Conservation (phyloP, 2,113 vertebrate species). For the Coreoperca whiteheadi region DNA sequence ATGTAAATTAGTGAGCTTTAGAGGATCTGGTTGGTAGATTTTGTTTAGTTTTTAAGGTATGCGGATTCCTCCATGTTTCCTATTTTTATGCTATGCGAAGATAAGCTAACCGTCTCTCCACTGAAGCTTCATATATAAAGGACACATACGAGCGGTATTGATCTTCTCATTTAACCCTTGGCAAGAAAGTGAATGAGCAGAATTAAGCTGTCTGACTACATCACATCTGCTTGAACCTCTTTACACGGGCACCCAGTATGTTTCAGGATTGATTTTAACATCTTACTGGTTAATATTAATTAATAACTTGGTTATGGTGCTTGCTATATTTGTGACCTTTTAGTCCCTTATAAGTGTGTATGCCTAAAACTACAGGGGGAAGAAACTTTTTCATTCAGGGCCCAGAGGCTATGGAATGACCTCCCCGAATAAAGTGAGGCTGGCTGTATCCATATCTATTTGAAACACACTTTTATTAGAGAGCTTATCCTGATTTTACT, state of each 20-base stretch:
- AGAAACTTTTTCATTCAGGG: background rate
- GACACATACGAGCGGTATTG: too few species aligned
- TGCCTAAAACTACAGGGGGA: conserved; percentile 6
- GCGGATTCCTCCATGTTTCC: too few species aligned
- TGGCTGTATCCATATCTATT: conserved; percentile 9
- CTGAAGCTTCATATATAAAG: background rate
- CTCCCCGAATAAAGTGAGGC: conserved; percentile 1
- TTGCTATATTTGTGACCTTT: conserved; percentile 17
- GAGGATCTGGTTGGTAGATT: too few species aligned
- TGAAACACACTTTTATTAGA: background rate
- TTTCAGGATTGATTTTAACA: background rate
- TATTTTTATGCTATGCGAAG: background rate
- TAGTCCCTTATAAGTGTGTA: background rate
- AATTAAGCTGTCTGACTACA: background rate
- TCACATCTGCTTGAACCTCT: background rate
- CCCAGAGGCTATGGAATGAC: conserved; percentile 31
- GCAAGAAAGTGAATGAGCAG: background rate
- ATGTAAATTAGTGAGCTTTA: too few species aligned
- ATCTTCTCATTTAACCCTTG: too few species aligned
- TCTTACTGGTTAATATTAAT: too few species aligned
- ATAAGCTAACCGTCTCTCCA: background rate
- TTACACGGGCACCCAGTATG: background rate
- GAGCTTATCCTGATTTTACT: background rate
- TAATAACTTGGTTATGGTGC: too few species aligned
- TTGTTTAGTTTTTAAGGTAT: too few species aligned